Evolutionary conservation across 1,140 invertebrate species (phyloP), one percentile per base, ranked within the genome.

Genomic region (Drosophila erecta): DNA sequence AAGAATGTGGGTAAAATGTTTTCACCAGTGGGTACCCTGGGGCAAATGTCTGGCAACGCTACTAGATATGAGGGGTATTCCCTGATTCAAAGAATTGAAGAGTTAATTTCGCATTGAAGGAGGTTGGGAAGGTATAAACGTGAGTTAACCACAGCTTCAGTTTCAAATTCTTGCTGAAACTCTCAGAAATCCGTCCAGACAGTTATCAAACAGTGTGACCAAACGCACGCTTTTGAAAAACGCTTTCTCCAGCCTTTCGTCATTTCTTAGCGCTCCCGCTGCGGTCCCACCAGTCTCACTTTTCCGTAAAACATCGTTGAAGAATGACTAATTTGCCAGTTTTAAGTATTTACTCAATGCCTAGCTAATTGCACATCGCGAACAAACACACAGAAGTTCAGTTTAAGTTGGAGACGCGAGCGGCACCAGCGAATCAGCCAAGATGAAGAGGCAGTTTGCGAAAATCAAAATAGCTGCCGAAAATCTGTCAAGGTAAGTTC

Each of bases 381-480:
- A 77, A 53, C 27, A 57, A 76, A 50, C 54, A 84, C 53, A 79
- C 69, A 44, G 60, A 61, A 79, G 64, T 76, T 66, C 38, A 79
- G 70, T 72, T 80, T 15, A 74, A 58, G 66, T 85, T 69, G 65
- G 58, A 74, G 61, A 65, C 72, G 70, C 58, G 65, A 67, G 54
- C 46, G 38, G 66, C 44, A 89, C 76, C 62, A 67, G 76, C 72
- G 38, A 84, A 40, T 51, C 49, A 66, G 73, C 17, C 76, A 92
- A 87, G 59, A 92, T 92, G 91, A 92, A 92, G 86, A 92, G 92
- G 79, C 91, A 92, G 79, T 90, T 92, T 76, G 90, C 91, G 37
- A 92, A 92, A 91, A 92, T 92, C 17, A 92, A 92, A 92, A 92
- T 92, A 77, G 91, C 91, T 51, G 91, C 91, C 61, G 91, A 92